Conservation (phyloP, 1,140 invertebrate species). For the Solenopsis invicta region DNA sequence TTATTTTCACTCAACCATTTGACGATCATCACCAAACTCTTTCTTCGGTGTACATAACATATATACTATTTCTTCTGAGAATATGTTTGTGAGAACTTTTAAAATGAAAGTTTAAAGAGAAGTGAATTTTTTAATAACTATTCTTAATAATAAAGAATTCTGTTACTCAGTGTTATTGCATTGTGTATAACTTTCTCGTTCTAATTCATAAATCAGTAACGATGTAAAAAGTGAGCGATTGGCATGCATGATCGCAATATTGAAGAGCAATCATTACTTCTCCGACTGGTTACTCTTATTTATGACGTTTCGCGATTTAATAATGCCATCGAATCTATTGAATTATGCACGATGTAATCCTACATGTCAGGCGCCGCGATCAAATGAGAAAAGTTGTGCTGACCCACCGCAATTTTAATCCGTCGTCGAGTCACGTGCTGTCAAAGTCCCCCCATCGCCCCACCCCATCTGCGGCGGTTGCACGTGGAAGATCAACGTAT, state of each 20-base stretch:
- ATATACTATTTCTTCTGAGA: background rate
- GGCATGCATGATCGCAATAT: background rate
- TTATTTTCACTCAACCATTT: no score
- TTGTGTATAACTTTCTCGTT: background rate
- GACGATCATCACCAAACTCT: no score
- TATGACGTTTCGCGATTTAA: conserved; percentile 66
- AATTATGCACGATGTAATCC: conserved; percentile 75
- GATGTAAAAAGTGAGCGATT: background rate
- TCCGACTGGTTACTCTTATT: conserved; percentile 53
- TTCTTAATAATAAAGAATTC: background rate
- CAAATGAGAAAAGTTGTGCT: conserved; percentile 71
- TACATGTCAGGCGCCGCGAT: conserved; percentile 68
- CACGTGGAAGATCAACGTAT: conserved; percentile 59
- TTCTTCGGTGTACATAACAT: background rate
- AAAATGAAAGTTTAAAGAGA: background rate
- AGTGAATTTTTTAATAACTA: background rate
- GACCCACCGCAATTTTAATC: conserved; percentile 75
- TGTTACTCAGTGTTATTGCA: background rate
- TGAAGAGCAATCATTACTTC: background rate
- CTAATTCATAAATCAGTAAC: background rate
- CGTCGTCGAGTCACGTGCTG: conserved; percentile 71
- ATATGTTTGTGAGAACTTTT: background rate
- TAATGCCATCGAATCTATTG: conserved; percentile 59
- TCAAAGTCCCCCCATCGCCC: conserved; percentile 44
- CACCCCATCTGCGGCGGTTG: conserved; percentile 15